Evolutionary conservation across 2,797 vertebrate genomes (phyloP).

Genomic region (Sternarchorhynchus goeldii): DNA sequence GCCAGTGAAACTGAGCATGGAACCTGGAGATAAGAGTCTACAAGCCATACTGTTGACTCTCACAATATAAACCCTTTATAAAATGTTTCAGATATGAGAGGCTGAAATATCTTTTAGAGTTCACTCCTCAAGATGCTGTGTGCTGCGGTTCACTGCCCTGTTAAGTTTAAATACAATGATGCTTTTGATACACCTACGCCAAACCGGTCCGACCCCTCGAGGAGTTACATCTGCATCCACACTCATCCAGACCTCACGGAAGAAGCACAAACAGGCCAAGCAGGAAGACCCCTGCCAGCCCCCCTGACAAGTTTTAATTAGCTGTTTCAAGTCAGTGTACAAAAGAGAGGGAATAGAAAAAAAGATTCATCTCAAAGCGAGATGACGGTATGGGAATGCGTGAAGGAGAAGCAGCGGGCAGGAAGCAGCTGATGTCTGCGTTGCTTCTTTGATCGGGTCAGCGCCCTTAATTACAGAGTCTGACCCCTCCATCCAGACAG

Average conservation of each 20-base stretch:
- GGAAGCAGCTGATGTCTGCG: conserved; percentile 59
- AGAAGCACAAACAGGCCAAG: too few species aligned
- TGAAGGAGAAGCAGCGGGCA: conserved; percentile 8
- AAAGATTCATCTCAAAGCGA: conserved; percentile 48
- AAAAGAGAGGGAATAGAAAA: conserved; percentile 45
- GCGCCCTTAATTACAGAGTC: conserved; percentile 32
- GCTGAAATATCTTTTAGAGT: background rate
- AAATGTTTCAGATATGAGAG: background rate
- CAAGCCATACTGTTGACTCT: background rate
- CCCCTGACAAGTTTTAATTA: conserved; percentile 62
- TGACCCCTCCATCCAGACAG: background rate
- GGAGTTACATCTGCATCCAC: conserved; percentile 23
- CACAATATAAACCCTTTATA: too few species aligned
- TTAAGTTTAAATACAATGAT: background rate
- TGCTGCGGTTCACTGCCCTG: conserved; percentile 23
- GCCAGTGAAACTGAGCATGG: background rate
- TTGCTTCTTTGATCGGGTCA: conserved; percentile 54
- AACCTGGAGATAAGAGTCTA: background rate
- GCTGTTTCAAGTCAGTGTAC: conserved; percentile 51
- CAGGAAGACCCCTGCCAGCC: background rate
- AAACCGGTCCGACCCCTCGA: background rate
- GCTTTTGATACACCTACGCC: background rate
- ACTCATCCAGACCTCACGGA: background rate
- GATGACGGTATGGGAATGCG: conserved; percentile 13
- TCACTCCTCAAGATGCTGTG: background rate